Percentiles rank a stretch among this genome's conserved stretches.
phyloP scores from a whole-genome alignment of 2,888 invertebrate genomes.

The Achlya flavicornis region DNA sequence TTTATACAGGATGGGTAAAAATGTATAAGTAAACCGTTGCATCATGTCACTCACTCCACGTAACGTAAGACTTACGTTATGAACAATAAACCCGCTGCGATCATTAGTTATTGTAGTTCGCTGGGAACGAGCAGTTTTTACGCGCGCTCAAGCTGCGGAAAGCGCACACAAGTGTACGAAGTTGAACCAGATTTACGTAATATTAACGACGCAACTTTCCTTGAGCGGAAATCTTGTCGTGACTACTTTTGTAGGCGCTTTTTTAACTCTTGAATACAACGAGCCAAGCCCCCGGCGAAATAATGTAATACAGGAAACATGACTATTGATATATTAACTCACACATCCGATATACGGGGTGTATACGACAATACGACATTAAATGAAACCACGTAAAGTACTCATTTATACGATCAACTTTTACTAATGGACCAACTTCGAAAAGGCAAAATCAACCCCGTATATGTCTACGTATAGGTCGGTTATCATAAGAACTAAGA shows the following conservation, averaged over 20 bases:
- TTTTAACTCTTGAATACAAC: constrained; percentile 18
- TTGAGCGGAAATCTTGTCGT: constrained; percentile 46
- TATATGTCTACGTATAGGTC: no score
- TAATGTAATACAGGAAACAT: constrained; percentile 9
- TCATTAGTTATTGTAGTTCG: constrained; percentile 63
- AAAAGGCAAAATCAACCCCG: no score
- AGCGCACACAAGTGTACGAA: constrained; percentile 34
- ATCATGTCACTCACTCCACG: constrained; percentile 54
- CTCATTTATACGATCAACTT: no score
- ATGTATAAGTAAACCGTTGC: constrained; percentile 49
- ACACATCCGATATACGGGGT: neutral
- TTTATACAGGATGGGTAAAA: constrained; percentile 38
- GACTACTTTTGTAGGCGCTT: constrained; percentile 23
- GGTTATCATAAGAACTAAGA: neutral
- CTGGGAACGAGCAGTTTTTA: constrained; percentile 72
- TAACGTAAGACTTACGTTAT: constrained; percentile 60
- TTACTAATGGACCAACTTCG: no score
- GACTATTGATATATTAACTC: constrained; percentile 1
- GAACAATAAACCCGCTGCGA: constrained; percentile 71
- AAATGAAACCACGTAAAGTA: no score
- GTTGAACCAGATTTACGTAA: constrained; percentile 76
- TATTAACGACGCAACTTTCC: constrained; percentile 57
- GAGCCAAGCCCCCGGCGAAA: constrained; percentile 7
- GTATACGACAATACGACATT: no score
- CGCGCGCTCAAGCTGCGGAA: constrained; percentile 59